These are phyloP conservation scores for Apeira syringaria DNA, from an alignment of 2,888 invertebrate genomes.

Conservation along the genomic window DNA sequence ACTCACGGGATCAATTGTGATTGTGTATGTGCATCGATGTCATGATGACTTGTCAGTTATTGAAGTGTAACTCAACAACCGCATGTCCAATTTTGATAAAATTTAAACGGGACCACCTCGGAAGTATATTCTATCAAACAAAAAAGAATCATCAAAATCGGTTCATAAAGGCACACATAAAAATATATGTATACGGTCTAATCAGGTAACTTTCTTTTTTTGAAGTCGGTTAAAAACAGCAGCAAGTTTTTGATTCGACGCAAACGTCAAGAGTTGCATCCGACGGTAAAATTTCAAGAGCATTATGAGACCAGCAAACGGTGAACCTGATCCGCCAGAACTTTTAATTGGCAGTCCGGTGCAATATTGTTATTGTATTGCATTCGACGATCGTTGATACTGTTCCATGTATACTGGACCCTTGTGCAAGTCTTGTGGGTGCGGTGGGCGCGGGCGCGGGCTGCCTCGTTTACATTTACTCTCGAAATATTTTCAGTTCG, in stretches of 20 bases:
- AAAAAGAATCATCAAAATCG: too few relatives aligned
- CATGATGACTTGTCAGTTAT: too few relatives aligned
- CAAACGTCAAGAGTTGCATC: conserved; percentile 46
- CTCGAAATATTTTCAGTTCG: conserved; percentile 1
- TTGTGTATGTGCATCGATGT: too few relatives aligned
- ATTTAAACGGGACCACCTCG: too few relatives aligned
- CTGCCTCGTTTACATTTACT: conserved; percentile 8
- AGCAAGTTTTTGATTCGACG: conserved; percentile 21
- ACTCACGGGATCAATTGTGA: too few relatives aligned
- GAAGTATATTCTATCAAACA: too few relatives aligned
- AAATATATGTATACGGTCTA: too few relatives aligned
- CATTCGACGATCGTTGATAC: conserved; percentile 51
- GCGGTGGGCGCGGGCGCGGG: conserved; percentile 10
- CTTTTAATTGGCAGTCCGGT: conserved; percentile 75
- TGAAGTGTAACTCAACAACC: too few relatives aligned
- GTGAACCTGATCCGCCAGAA: conserved; percentile 55
- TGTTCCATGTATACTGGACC: conserved; percentile 46
- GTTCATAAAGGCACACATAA: too few relatives aligned
- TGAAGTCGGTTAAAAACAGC: background rate
- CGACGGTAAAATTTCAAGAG: conserved; percentile 64
- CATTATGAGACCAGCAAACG: conserved; percentile 58
- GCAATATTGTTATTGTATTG: conserved; percentile 62
- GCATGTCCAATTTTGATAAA: too few relatives aligned
- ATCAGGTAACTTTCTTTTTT: too few relatives aligned
- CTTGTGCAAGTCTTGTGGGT: conserved; percentile 22